Percentiles rank a stretch among this genome's conserved stretches.
Conservation (phyloP, 2,888 invertebrate genomes). For the Taenaris catops region DNA sequence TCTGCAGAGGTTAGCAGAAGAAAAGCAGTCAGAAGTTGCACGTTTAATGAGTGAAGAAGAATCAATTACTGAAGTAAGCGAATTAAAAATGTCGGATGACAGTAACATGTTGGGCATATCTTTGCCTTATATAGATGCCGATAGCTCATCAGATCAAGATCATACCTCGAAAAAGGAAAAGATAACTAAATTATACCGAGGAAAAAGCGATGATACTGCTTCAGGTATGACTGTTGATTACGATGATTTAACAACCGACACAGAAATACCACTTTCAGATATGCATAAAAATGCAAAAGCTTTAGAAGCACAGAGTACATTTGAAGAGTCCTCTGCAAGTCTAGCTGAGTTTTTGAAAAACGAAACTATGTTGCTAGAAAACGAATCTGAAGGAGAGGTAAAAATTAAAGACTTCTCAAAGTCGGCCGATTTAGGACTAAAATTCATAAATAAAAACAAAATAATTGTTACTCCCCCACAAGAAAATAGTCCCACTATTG, state of each 20-base stretch:
- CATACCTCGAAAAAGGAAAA: conserved; percentile 47
- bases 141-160: conserved; percentile 74
- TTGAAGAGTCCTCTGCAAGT: conserved; percentile 80
- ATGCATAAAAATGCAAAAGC: conserved; percentile 39
- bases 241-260: conserved; percentile 82
- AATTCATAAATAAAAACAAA: conserved; percentile 77
- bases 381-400: conserved; percentile 59
- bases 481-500: conserved; percentile 80
- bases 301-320: conserved; percentile 79
- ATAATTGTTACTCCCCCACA: conserved; percentile 81
- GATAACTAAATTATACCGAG: conserved; percentile 53
- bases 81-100: conserved; percentile 77
- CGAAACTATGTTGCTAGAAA: conserved; percentile 63
- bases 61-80: conserved; percentile 83
- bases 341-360: conserved; percentile 69
- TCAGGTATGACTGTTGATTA: conserved; percentile 85
- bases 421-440: conserved; percentile 54
- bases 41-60: conserved; percentile 83
- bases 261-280: conserved; percentile 80
- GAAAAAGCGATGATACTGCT: conserved; percentile 83
- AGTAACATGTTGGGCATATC: conserved; percentile 68
- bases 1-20: conserved; percentile 44
- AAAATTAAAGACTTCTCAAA: conserved; percentile 42
- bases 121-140: conserved; percentile 73
- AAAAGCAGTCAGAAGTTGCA: conserved; percentile 67